phyloP scores from a whole-genome alignment of 2,797 vertebrate genomes.

The Lepus oiostolus region DNA sequence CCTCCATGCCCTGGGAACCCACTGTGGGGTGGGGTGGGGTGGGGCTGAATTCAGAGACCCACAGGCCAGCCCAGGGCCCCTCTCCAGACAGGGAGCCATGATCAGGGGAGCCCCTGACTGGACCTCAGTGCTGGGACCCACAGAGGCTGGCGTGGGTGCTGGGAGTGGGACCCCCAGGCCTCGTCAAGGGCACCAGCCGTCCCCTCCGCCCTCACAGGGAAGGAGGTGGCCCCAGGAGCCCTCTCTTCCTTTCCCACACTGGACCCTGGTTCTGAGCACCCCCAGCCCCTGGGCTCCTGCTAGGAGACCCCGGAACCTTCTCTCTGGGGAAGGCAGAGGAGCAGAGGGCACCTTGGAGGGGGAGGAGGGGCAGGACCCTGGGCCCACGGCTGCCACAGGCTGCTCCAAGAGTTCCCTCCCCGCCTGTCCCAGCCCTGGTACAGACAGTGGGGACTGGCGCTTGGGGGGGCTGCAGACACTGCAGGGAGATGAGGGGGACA shows the following conservation, averaged over 20 bases:
- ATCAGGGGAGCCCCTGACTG: background rate
- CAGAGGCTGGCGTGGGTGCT: background rate
- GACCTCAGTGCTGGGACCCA: background rate
- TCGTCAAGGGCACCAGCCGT: background rate
- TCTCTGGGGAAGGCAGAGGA: background rate
- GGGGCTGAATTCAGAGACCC: background rate
- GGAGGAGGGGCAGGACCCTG: accelerated
- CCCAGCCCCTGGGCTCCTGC: background rate
- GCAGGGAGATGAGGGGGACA: background rate
- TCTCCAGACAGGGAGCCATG: background rate
- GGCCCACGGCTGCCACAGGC: background rate
- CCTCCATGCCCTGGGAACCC: background rate
- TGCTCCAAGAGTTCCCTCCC: background rate
- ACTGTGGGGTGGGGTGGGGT: too few species aligned
- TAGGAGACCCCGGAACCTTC: background rate
- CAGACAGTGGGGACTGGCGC: too few species aligned
- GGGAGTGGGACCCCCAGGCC: background rate
- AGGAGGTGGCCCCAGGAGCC: background rate
- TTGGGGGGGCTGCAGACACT: background rate
- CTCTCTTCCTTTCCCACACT: background rate
- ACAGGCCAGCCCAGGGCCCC: background rate
- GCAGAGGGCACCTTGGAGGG: too few species aligned
- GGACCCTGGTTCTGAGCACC: background rate
- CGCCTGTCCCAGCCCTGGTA: background rate
- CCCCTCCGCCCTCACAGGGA: background rate